A percentile compares a stretch with the other conserved stretches of the same genome.
phyloP scores from a whole-genome alignment of 1,140 invertebrate genomes.

The Thalassaphorura encarpata region DNA sequence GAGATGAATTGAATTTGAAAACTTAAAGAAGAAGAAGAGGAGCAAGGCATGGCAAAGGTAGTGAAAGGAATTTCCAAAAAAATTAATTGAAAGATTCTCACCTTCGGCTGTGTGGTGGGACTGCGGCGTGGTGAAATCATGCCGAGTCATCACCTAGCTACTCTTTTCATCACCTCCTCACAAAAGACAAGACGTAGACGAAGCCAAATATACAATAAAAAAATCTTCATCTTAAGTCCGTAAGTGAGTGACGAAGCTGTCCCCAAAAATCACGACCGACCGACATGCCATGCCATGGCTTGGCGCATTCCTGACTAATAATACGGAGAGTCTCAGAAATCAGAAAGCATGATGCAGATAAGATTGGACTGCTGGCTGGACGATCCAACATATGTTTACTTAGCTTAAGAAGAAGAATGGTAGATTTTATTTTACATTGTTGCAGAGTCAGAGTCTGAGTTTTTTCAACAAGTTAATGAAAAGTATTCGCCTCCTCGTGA shows the following conservation, averaged over 20 bases:
- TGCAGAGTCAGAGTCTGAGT: too few relatives aligned
- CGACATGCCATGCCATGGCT: not conserved
- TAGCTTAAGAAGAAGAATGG: too few relatives aligned
- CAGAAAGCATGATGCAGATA: too few relatives aligned
- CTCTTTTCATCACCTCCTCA: slow-evolving; percentile 1
- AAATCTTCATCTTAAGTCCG: too few relatives aligned
- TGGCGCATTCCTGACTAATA: not conserved
- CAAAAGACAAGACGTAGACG: not conserved
- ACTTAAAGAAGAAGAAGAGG: not conserved
- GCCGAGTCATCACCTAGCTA: not conserved
- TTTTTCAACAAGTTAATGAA: too few relatives aligned
- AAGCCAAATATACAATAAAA: too few relatives aligned
- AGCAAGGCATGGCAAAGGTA: not conserved
- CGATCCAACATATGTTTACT: too few relatives aligned
- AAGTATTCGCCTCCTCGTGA: too few relatives aligned
- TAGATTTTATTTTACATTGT: too few relatives aligned
- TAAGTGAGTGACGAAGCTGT: not conserved
- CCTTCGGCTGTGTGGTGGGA: slow-evolving; percentile 1
- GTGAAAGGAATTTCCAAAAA: slow-evolving; percentile 7
- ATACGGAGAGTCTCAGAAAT: not conserved
- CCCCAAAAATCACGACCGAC: slow-evolving; percentile 7
- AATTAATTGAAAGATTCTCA: slow-evolving; percentile 18
- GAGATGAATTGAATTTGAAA: too few relatives aligned
- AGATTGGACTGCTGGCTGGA: too few relatives aligned
- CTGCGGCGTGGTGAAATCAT: not conserved